Base-by-base conservation (phyloP, 2,113 vertebrate species). In the Urocolius indicus region DNA sequence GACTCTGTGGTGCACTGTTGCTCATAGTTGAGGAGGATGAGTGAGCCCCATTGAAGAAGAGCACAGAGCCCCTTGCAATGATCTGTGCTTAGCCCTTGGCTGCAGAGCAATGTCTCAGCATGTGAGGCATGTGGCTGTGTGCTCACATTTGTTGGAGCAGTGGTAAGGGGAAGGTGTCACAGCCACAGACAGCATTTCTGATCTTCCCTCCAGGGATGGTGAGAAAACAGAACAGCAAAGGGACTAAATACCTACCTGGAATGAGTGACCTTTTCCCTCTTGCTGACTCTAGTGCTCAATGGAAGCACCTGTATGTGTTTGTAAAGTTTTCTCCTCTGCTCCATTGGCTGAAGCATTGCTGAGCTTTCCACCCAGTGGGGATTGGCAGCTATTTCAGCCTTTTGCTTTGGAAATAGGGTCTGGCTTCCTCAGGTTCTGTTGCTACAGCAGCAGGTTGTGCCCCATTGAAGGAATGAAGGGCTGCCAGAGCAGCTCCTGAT, bases 31-130 rank as follows among this genome's bases (percentile, higher is more conserved):
- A 80, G 17, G 17, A 16, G 1, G 2, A 19, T 0, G 4, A 61
- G 16, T 0, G 1, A 59, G 18, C 21, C 13, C n/a, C 34, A 13
- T 8, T 0, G 22, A 69, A 19, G 43, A 84, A 16, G 38, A 69
- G n/a, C n/a, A 10, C 48, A 29, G 62, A 69, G 49, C 24, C 26
- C 41, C 21, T 52, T 48, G 63, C 43, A 32, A 3, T 10, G 5
- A 32, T 34, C 76, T 29, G 29, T 43, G 57, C 36, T 51, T 3
- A 7, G 63, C 51, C 46, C 52, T 59, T 43, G 75, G 51, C 51
- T 80, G 46, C 51, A 36, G 38, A 75, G 26, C 38, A 45, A 30
- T 66, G 80, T 69, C 52, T 36, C 79, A 59, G 63, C 30, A 16
- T 36, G n/a, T 51, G 62, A 48, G 12, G 19, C 4, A 2, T n/a